Evolutionary conservation across 2,888 invertebrate genomes (phyloP), one percentile per base, ranked within the genome.

Genomic region (Nipponacmea schrenckii): DNA sequence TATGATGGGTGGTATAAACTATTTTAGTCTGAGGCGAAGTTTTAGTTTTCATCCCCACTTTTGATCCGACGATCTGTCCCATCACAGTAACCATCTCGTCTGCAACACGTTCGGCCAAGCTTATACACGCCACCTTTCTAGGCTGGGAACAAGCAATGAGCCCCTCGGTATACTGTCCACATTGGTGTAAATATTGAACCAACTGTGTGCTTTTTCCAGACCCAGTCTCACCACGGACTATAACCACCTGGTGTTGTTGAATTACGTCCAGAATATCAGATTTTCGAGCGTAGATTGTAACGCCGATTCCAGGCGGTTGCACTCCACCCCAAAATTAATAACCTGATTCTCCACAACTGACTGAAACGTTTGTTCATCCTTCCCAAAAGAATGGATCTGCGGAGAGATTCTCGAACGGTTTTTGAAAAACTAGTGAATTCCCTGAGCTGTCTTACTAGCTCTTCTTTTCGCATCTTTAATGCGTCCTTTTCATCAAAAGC

Each of bases 131-230:
- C 44, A 89, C 85, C 78, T 87, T 88, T 64, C 89, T 71, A 5
- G 89, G 89, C 71, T 89, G 89, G 0, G 89, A 89, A 73, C 89
- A 89, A 4, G 84, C 84, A 44, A 87, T 84, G 44, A 78, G 48
- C 1, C 85, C 84, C 0, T 78, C 65, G 5, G 78, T 74, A 24
- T 76, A 77, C 65, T 81, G 70, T 14, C 81, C 83, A 2, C 85
- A 81, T 50, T 86, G 84, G 27, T 83, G 78, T 0, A 89, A 71
- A 70, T 89, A 89, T 74, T 89, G 88, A 7, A 81, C 79, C 70
- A 89, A 74, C 78, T n/a, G n/a, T n/a, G n/a, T n/a, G n/a, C n/a
- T n/a, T n/a, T n/a, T n/a, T n/a, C n/a, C n/a, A n/a, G n/a, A 89
- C 4, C 89, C 89, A 5, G 89, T 89, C 72, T 89, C 88, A 5